Conservation (phyloP, 2,113 vertebrate genomes). For the Phoenicopterus ruber region DNA sequence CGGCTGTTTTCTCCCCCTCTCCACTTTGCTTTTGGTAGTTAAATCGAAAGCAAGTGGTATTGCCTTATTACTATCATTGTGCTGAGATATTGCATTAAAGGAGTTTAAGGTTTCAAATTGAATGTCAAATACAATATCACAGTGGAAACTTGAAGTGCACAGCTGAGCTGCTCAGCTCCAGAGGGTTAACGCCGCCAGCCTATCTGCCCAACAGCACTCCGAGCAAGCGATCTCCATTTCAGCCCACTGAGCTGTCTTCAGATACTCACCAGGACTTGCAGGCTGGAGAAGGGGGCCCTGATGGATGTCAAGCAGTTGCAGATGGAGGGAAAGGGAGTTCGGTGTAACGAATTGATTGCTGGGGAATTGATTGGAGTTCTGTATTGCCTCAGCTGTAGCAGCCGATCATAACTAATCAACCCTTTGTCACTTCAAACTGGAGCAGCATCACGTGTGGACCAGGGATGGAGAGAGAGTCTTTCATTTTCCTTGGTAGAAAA, state of each 20-base stretch:
- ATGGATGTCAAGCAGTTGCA: background rate
- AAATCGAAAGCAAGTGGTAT: constrained; percentile 50
- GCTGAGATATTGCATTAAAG: constrained; percentile 64
- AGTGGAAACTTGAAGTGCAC: constrained; percentile 50
- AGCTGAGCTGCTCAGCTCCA: constrained; percentile 40
- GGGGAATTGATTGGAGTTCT: constrained; percentile 35
- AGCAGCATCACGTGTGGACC: background rate
- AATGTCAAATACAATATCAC: constrained; percentile 72
- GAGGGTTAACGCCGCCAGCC: background rate
- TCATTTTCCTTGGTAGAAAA: constrained; percentile 28
- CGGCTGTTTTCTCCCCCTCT: background rate
- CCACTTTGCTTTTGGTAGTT: constrained; percentile 52
- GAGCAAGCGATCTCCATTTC: background rate
- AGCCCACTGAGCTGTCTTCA: constrained; percentile 20
- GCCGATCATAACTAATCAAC: constrained; percentile 48
- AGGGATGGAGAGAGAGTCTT: background rate
- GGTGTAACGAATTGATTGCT: constrained; percentile 58
- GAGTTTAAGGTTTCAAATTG: constrained; percentile 70
- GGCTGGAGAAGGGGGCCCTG: background rate
- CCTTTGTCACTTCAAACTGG: constrained; percentile 16
- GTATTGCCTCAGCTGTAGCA: constrained; percentile 2
- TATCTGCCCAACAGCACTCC: background rate
- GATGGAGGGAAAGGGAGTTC: background rate
- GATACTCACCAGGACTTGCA: background rate
- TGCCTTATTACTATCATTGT: constrained; percentile 67